A percentile compares a stretch with the other conserved stretches of the same genome.
Evolutionary conservation across 2,888 invertebrate species (phyloP).

Genomic region (Scaptomyza tumidula): DNA sequence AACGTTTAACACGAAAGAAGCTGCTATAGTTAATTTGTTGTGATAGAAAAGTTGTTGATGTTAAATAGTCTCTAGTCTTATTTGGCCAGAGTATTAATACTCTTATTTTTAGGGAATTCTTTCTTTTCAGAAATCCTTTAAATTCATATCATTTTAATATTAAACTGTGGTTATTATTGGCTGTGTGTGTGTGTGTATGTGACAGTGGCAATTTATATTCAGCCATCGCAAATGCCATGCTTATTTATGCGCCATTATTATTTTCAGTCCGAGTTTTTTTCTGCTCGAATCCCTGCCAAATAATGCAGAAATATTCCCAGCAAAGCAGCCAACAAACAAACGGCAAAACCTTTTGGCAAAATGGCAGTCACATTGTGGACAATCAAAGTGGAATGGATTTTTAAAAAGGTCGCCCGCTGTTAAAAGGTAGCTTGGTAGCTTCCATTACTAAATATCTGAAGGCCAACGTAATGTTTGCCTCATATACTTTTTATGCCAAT

Average conservation of each 20-base stretch:
- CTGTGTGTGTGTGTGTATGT: slow-evolving; percentile 5
- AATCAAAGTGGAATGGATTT: slow-evolving; percentile 65
- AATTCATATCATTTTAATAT: slow-evolving; percentile 10
- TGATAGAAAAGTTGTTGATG: background rate
- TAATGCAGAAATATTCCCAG: slow-evolving; percentile 73
- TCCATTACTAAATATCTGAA: slow-evolving; percentile 27
- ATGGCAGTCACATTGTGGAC: slow-evolving; percentile 46
- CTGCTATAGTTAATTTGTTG: background rate
- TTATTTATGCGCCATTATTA: slow-evolving; percentile 59
- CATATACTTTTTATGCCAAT: slow-evolving; percentile 59
- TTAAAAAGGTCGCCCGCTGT: slow-evolving; percentile 60
- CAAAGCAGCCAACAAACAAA: slow-evolving; percentile 40
- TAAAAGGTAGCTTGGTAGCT: slow-evolving; percentile 24
- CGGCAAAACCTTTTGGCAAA: slow-evolving; percentile 44
- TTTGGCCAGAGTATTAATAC: background rate
- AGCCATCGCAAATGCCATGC: slow-evolving; percentile 47
- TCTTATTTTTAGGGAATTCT: background rate
- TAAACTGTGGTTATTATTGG: slow-evolving; percentile 26
- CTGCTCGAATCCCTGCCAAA: slow-evolving; percentile 63
- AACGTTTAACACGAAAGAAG: background rate
- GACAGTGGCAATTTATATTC: slow-evolving; percentile 53
- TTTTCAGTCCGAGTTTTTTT: slow-evolving; percentile 45
- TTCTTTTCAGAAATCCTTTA: slow-evolving; percentile 2
- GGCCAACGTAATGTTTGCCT: slow-evolving; percentile 57
- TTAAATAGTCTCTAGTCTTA: background rate